phyloP scores from a whole-genome alignment of 2,797 vertebrate species.

The Cyprinella venusta region DNA sequence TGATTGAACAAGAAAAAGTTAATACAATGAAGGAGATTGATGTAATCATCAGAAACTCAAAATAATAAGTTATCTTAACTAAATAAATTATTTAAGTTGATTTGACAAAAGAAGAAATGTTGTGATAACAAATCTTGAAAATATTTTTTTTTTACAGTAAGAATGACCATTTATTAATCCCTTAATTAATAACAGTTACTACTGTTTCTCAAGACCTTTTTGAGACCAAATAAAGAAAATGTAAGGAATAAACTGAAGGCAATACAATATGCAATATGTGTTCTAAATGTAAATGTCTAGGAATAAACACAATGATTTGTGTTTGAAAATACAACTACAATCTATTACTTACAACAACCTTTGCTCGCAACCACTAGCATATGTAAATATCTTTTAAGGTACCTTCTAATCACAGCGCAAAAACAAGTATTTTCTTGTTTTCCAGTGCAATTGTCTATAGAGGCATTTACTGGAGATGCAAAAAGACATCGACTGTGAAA shows the following conservation, averaged over 20 bases:
- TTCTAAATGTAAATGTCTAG: neutral
- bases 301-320: neutral
- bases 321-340: neutral
- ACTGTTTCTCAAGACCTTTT: neutral
- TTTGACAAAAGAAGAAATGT: too few species aligned
- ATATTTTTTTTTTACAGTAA: too few species aligned
- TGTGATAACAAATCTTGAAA: too few species aligned
- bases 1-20: too few species aligned
- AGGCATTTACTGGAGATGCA: neutral
- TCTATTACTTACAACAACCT: neutral
- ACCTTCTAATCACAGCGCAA: neutral
- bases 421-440: neutral
- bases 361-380: neutral
- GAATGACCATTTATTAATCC: neutral
- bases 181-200: neutral
- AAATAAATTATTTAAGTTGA: too few species aligned
- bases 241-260: too few species aligned
- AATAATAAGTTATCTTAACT: too few species aligned
- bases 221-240: neutral
- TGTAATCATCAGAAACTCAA: too few species aligned
- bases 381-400: neutral
- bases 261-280: neutral
- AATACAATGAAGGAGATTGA: too few species aligned
- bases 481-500: too few species aligned
- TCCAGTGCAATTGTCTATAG: neutral